Evolutionary conservation across 2,888 invertebrate genomes (phyloP).

Genomic region (Apodemia duryi): DNA sequence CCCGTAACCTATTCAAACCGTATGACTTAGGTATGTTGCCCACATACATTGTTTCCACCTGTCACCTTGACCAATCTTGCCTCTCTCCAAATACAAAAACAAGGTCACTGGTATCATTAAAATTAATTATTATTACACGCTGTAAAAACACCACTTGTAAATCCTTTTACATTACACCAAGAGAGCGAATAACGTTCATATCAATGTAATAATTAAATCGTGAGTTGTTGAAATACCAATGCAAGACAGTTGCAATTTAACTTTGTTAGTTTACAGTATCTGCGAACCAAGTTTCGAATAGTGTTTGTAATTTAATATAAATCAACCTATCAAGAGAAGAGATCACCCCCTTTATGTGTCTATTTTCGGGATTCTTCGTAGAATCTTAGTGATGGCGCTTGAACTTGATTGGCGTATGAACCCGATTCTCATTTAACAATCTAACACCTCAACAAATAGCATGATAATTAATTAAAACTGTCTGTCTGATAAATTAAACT

Average conservation of each 20-base stretch:
- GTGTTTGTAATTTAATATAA: too few relatives aligned
- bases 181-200: background rate
- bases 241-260: background rate
- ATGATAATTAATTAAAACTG: too few relatives aligned
- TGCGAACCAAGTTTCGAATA: too few relatives aligned
- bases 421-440: too few relatives aligned
- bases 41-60: slow-evolving; percentile 36
- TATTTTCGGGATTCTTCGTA: too few relatives aligned
- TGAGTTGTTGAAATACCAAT: background rate
- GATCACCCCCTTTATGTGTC: too few relatives aligned
- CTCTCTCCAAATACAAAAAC: slow-evolving; percentile 37
- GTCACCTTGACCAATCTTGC: slow-evolving; percentile 37
- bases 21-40: slow-evolving; percentile 24
- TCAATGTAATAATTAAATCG: background rate
- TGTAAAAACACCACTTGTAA: slow-evolving; percentile 9
- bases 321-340: too few relatives aligned
- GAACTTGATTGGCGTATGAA: too few relatives aligned
- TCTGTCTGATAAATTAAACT: too few relatives aligned
- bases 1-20: slow-evolving; percentile 4
- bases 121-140: slow-evolving; percentile 28
- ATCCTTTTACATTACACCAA: slow-evolving; percentile 1
- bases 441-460: too few relatives aligned
- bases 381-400: too few relatives aligned
- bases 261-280: background rate
- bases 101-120: slow-evolving; percentile 35